phyloP scores from a whole-genome alignment of 2,113 vertebrate species.

The Reinhardtius hippoglossoides region DNA sequence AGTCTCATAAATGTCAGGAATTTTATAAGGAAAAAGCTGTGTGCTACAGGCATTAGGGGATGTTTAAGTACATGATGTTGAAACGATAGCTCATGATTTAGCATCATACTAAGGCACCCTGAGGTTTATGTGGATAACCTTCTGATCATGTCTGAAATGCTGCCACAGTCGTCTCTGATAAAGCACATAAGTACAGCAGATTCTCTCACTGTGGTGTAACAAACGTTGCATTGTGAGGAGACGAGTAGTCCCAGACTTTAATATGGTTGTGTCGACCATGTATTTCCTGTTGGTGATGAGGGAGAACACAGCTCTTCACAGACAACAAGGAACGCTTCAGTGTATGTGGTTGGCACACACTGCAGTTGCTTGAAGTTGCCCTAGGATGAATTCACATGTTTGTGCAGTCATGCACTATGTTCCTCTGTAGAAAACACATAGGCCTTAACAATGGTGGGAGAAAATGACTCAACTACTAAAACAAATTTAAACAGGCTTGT shows the following conservation, averaged over 20 bases:
- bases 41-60: constrained; percentile 4
- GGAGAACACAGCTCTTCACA: neutral
- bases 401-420: constrained; percentile 32
- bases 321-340: constrained; percentile 3
- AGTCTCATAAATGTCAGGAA: constrained; percentile 38
- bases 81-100: constrained; percentile 22
- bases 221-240: constrained; percentile 20
- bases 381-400: constrained; percentile 34
- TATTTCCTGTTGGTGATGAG: constrained; percentile 8
- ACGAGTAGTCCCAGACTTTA: constrained; percentile 3
- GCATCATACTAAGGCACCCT: neutral
- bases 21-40: constrained; percentile 12
- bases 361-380: constrained; percentile 44
- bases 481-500: constrained; percentile 17
- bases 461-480: constrained; percentile 16
- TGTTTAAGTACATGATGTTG: constrained; percentile 30
- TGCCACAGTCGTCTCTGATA: neutral
- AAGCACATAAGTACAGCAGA: neutral
- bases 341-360: constrained; percentile 17
- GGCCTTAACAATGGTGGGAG: constrained; percentile 5
- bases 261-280: neutral
- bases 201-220: constrained; percentile 7
- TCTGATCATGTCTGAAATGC: constrained; percentile 19
- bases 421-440: constrained; percentile 7
- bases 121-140: constrained; percentile 32